phyloP scores from a whole-genome alignment of 2,113 vertebrate species.

The Cynoglossus semilaevis region DNA sequence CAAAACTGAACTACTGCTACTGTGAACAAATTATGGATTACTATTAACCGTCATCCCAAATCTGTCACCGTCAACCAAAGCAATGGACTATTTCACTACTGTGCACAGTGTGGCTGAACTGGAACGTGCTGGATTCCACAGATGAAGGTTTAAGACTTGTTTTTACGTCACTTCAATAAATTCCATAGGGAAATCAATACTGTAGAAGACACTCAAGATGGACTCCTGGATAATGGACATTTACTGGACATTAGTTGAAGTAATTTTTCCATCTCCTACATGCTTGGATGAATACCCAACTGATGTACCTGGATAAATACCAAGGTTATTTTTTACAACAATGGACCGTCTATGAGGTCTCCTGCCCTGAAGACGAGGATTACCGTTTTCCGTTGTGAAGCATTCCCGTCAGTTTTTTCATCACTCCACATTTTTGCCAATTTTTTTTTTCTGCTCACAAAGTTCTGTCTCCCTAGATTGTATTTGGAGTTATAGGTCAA shows the following conservation, averaged over 20 bases:
- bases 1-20: conserved; percentile 5
- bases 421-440: conserved; percentile 72
- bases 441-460: conserved; percentile 86
- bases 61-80: conserved; percentile 17
- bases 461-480: conserved; percentile 98
- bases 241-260: conserved; percentile 19
- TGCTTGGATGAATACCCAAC: conserved; percentile 39
- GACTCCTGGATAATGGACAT: conserved; percentile 47
- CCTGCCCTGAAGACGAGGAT: conserved; percentile 57
- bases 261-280: neutral
- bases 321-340: conserved; percentile 44
- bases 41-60: conserved; percentile 19
- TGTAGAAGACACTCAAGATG: conserved; percentile 23
- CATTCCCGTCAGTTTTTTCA: conserved; percentile 52
- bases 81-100: conserved; percentile 29
- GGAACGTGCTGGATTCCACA: conserved; percentile 37
- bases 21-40: conserved; percentile 58
- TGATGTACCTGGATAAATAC: conserved; percentile 33
- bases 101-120: conserved; percentile 5
- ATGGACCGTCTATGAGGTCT: conserved; percentile 20
- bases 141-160: conserved; percentile 30
- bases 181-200: conserved; percentile 19
- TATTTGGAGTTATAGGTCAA: conserved; percentile 99
- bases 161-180: neutral
- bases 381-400: conserved; percentile 48